Evolutionary conservation across 1,140 invertebrate genomes (phyloP), one percentile per base, ranked within the genome.

Genomic region (Samia ricini): DNA sequence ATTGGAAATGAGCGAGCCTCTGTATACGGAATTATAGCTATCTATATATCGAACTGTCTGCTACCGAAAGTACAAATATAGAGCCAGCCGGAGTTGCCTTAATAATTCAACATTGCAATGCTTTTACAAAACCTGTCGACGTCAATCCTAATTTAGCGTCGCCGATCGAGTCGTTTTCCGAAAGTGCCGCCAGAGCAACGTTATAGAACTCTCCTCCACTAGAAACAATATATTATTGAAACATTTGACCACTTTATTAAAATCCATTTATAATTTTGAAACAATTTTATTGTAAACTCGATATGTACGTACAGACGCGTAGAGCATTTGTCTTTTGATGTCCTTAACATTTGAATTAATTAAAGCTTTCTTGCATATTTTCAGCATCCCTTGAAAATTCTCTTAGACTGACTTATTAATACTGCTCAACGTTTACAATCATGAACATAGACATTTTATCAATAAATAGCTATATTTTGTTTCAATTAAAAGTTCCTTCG

Each of bases 71-170:
- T 82, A 82, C 87, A 73, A 75, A 88, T 88, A 88, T 90, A 90
- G 79, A 73, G 75, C 82, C 80, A 82, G 83, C 76, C 83, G 60
- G 78, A 83, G 77, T 80, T 79, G 76, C 76, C 85, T 88, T 88
- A 88, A 89, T 88, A 89, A 89, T 89, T 89, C 85, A 89, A 87
- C 87, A 88, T 76, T 85, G 87, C 87, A 88, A 89, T 89, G 87
- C 87, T 89, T 89, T 89, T 88, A 89, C 87, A 89, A 88, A 88
- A 88, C 84, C 83, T 89, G 87, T 89, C 87, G 75, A 61, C 84
- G 87, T 88, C 87, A 89, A 83, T 89, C 84, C 78, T 89, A 85
- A 89, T 89, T 89, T 89, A 77, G 79, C 73, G 63, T 71, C 72
- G 72, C 72, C 81, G 79, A 88, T 88, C 84, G 84, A 80, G 72